Evolutionary conservation across 2,797 vertebrate species (phyloP), one percentile per base, ranked within the genome.

Genomic region (Neopelma chrysocephalum): DNA sequence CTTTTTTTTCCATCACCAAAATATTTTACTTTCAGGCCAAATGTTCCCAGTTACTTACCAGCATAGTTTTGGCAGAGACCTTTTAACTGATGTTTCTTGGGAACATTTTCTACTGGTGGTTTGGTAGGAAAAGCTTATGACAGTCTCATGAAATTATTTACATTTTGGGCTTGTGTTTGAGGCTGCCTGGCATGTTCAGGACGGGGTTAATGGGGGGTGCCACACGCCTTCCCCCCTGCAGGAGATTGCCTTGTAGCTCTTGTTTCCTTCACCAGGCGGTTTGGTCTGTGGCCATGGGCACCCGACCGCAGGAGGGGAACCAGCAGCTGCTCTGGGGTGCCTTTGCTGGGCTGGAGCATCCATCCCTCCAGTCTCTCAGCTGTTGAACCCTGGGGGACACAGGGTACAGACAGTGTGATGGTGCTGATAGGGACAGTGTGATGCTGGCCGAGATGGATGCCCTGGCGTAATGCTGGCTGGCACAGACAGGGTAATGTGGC

Each of bases 111-210:
- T 93, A 10, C 2, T 4, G 32, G 69, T 83, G 80, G 93, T 94
- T 96, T 95, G 34, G 85, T 96, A 94, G 87, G 91, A 96, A 95
- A 95, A 96, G 87, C 90, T 94, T 93, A 88, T 88, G 85, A 91
- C 87, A 83, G 82, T 78, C 88, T 94, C 58, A 90, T 65, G 82
- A 87, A 94, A 70, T 92, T 85, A 91, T 83, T 94, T 91, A 60
- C 5, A 6, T 91, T 82, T 57, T 42, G 50, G 40, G 47, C 48
- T 95, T 77, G 76, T 10, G 1, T 62, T 73, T 66, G 82, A 89
- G 82, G 68, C 90, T 69, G 69, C 36, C 57, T 73, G 84, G 40
- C 3, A 0, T 58, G 51, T 31, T 90, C 51, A 47, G 79, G 57
- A 20, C 3, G 3, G 69, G 34, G 64, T 36, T 88, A 77, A 62